Evolutionary conservation across 53 echinoderm and acorn worm species (phyloP), one percentile per base, ranked within the genome.

Genomic region (Arbacia lixula): DNA sequence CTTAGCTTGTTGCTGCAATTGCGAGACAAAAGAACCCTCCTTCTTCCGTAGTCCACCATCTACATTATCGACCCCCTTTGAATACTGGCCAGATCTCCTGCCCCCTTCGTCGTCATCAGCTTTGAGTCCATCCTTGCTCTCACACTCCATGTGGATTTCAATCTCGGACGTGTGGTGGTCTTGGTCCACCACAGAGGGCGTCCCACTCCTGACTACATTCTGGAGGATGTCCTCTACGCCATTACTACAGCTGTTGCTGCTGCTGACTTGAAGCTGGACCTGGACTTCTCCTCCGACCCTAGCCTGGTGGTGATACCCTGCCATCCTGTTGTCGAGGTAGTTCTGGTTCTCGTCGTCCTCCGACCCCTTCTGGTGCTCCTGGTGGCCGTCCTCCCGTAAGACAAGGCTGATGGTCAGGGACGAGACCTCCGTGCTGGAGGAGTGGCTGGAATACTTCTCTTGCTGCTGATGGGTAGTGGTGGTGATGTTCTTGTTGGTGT

Each of bases 401-500:
- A 81, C 82, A 24, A 81, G 32, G 2, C 21, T 52, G 46, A 81
- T 46, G 62, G 82, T 81, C n/a, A 63, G 62, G 2, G 82, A 46
- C 9, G 82, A 81, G 8, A 32, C 64, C 33, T 81, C 63, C 0
- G 32, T 63, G 16, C 8, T 64, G 34, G 5, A 28, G 65, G 28
- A 27, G 36, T 36, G 16, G 34, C 19, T 64, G 65, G 28, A 27
- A 24, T 36, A 25, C 42, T 62, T 35, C 22, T 82, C 73, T 6
- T 73, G 60, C 68, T 61, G 71, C n/a, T n/a, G n/a, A n/a, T n/a
- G n/a, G n/a, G n/a, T n/a, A n/a, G n/a, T n/a, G n/a, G n/a, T n/a
- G 20, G 55, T 43, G 54, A 68, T 68, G 66, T 93, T 86, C 36
- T 89, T 67, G 6, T 80, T 87, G 21, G 68, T 60, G 36, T 61